Conservation (phyloP, 2,113 vertebrate species). For the Saguinus imperator region DNA sequence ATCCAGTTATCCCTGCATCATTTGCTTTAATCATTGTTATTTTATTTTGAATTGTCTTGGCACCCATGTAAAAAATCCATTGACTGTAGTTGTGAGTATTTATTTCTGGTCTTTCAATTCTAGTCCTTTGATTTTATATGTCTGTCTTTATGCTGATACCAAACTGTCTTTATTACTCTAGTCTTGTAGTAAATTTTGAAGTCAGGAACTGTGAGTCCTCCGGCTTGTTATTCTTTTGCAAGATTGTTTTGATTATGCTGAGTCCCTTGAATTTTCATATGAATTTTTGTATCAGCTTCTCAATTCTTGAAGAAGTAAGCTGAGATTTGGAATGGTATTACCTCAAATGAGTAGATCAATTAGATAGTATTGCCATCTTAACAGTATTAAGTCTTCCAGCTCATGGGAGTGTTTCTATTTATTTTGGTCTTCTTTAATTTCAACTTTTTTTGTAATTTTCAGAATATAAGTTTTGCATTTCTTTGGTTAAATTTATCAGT, state of each 20-base stretch:
- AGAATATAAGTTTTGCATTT: background rate
- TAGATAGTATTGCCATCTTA: background rate
- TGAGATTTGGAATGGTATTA: background rate
- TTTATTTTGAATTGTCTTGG: background rate
- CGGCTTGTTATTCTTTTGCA: background rate
- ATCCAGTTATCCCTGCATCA: background rate
- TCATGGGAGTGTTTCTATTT: background rate
- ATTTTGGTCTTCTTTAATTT: constrained; percentile 13
- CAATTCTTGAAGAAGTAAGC: background rate
- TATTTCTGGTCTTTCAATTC: background rate
- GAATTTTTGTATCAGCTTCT: background rate
- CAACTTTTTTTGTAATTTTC: background rate
- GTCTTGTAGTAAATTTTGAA: background rate
- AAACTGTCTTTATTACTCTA: background rate
- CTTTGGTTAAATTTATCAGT: background rate
- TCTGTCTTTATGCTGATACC: background rate
- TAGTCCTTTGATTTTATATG: background rate
- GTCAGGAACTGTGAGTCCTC: background rate
- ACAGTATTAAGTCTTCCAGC: background rate
- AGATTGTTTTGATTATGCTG: background rate
- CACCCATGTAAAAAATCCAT: background rate
- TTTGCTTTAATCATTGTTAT: background rate
- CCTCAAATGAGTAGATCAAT: background rate
- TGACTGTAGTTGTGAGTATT: background rate
- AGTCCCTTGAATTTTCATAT: background rate